A percentile compares a stretch with the other conserved stretches of the same genome.
These are phyloP conservation scores for Megalurothrips usitatus DNA, from an alignment of 2,888 invertebrate species.

Conservation along the genomic window DNA sequence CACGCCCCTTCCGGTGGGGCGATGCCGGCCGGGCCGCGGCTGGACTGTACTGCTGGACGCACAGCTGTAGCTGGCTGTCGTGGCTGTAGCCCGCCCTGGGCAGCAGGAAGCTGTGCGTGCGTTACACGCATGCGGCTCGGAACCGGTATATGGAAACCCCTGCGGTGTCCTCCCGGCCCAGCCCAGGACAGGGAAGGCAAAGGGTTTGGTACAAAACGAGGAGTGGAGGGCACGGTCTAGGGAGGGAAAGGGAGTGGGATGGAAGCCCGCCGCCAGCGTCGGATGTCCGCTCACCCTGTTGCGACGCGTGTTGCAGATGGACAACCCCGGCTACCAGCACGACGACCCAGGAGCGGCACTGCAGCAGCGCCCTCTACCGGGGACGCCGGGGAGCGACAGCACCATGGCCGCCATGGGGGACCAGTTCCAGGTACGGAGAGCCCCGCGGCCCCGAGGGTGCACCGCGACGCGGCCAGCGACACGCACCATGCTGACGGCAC, in stretches of 20 bases:
- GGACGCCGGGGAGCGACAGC: background rate
- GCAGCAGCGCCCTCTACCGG: constrained; percentile 9
- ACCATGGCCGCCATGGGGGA: background rate
- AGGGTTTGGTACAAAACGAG: too few relatives aligned
- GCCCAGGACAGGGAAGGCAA: background rate
- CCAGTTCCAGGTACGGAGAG: background rate
- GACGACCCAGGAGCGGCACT: background rate
- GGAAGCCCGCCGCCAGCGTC: background rate
- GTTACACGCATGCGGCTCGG: too few relatives aligned
- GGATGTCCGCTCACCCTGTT: background rate
- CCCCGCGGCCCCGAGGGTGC: background rate
- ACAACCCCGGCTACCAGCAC: constrained; percentile 19
- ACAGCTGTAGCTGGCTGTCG: background rate
- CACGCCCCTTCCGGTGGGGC: constrained; percentile 6
- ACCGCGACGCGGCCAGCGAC: background rate
- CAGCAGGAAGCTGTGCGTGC: background rate
- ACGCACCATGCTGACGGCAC: background rate
- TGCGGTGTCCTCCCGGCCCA: background rate
- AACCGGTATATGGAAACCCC: background rate
- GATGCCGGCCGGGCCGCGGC: background rate
- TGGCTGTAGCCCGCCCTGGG: background rate
- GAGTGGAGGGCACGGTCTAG: background rate
- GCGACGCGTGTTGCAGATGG: background rate
- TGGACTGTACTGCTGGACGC: background rate
- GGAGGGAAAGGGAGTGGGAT: too few relatives aligned